phyloP scores from a whole-genome alignment of 1,140 invertebrate species.

The Anastatus disparis region DNA sequence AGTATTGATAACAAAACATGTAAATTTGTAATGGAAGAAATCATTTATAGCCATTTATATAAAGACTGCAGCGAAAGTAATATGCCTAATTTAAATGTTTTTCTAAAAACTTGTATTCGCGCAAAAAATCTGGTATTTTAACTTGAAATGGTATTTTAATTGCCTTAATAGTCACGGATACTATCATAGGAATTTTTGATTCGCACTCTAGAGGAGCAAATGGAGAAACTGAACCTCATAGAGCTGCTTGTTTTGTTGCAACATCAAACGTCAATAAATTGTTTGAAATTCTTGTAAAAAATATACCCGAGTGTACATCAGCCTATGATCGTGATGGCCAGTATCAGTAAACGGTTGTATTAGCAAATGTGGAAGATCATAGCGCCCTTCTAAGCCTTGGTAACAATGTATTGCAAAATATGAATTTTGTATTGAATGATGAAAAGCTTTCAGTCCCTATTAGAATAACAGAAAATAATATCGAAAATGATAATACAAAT shows the following conservation, averaged over 20 bases:
- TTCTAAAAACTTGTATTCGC: neutral
- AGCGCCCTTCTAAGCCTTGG: too few species aligned
- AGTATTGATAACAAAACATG: neutral
- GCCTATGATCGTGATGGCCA: neutral
- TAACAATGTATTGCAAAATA: too few species aligned
- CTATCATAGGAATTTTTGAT: neutral
- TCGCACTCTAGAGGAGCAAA: neutral
- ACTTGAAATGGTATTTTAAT: neutral
- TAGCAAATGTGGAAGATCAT: too few species aligned
- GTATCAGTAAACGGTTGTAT: neutral
- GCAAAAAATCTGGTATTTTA: neutral
- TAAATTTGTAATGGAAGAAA: neutral
- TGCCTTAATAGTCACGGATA: neutral
- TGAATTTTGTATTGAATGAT: neutral
- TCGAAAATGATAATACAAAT: neutral
- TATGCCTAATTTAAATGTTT: neutral
- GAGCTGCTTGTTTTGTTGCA: neutral
- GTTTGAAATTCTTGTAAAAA: neutral
- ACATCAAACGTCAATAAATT: neutral
- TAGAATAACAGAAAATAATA: neutral
- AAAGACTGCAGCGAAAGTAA: neutral
- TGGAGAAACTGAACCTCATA: neutral
- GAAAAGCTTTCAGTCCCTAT: neutral
- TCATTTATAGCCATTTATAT: neutral
- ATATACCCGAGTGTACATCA: neutral